phyloP scores from a whole-genome alignment of 2,113 vertebrate species.

The Diadophis punctatus region DNA sequence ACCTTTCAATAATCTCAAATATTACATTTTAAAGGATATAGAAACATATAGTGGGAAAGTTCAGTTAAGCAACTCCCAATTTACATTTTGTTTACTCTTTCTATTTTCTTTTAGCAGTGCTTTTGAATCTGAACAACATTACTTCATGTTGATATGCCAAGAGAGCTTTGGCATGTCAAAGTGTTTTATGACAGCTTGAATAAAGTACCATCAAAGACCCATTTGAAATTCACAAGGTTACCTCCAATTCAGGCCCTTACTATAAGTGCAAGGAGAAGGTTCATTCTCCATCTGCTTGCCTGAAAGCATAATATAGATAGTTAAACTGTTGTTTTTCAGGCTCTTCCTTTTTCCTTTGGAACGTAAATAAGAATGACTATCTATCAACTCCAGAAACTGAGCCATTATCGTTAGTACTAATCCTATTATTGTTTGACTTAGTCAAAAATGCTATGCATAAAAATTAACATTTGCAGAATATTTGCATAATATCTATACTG shows the following conservation, averaged over 20 bases:
- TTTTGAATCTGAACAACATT: conserved; percentile 63
- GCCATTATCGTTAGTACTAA: conserved; percentile 37
- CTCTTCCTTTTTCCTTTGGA: conserved; percentile 44
- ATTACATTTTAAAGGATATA: conserved; percentile 58
- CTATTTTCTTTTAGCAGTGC: conserved; percentile 64
- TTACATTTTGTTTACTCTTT: conserved; percentile 72
- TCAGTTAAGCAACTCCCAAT: conserved; percentile 66
- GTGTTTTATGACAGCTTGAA: conserved; percentile 77
- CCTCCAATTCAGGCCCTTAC: conserved; percentile 64
- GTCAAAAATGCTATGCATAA: conserved; percentile 11
- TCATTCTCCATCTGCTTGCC: conserved; percentile 64
- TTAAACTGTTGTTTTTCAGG: conserved; percentile 66
- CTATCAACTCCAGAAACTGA: conserved; percentile 51
- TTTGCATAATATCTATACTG: conserved; percentile 20
- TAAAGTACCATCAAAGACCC: conserved; percentile 68
- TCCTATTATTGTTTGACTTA: conserved; percentile 22
- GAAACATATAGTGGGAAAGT: conserved; percentile 55
- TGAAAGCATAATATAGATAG: conserved; percentile 51
- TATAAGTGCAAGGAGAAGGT: conserved; percentile 55
- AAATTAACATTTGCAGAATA: conserved; percentile 20
- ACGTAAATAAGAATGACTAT: conserved; percentile 63
- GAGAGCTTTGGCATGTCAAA: conserved; percentile 72
- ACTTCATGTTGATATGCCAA: conserved; percentile 70
- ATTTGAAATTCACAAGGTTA: conserved; percentile 71
- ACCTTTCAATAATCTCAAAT: conserved; percentile 51